Conservation (phyloP, 2,113 vertebrate species). For the Leptodactylus fuscus region DNA sequence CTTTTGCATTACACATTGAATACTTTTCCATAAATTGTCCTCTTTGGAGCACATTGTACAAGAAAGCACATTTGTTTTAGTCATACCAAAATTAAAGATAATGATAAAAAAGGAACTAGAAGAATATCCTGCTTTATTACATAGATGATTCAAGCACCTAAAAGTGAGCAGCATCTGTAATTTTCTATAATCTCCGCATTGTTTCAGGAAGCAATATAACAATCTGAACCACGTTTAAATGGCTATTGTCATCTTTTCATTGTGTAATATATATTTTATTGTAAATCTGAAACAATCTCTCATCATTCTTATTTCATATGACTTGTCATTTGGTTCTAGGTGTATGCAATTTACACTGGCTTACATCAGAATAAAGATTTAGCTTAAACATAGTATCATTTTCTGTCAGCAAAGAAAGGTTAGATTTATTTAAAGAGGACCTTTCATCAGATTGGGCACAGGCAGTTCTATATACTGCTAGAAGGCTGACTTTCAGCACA, state of each 20-base stretch:
- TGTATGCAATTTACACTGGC: background rate
- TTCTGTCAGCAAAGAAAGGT: no score
- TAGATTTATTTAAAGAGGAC: no score
- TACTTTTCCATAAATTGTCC: no score
- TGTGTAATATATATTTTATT: slow-evolving; percentile 22
- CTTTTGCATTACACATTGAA: no score
- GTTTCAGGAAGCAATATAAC: background rate
- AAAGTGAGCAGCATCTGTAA: slow-evolving; percentile 28
- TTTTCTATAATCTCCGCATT: slow-evolving; percentile 35
- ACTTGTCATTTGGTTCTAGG: slow-evolving; percentile 8
- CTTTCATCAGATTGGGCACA: no score
- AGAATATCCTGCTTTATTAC: background rate
- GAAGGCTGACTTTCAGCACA: no score
- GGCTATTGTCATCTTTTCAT: slow-evolving; percentile 11
- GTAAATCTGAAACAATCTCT: background rate
- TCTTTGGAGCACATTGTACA: no score
- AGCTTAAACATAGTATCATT: no score
- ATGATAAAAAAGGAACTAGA: slow-evolving; percentile 7
- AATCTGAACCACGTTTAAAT: background rate
- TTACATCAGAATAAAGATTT: background rate
- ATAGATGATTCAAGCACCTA: slow-evolving; percentile 2
- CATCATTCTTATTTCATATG: background rate
- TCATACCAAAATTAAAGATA: background rate
- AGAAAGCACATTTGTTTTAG: background rate
- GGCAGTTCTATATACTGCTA: no score